phyloP scores from a whole-genome alignment of 2,888 invertebrate species.

The Scaptomyza tumidula region DNA sequence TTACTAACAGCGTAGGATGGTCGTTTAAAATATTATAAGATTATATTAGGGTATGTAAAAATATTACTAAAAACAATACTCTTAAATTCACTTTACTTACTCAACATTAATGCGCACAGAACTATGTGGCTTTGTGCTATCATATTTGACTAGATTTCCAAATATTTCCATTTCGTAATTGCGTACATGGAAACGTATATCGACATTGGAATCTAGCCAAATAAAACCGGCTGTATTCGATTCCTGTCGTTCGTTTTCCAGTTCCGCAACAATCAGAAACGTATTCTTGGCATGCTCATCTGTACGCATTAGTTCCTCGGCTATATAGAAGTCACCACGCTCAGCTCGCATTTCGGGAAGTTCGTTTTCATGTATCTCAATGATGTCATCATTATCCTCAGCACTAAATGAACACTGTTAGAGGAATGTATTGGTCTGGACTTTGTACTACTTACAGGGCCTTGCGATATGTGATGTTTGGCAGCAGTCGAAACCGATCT shows the following conservation, averaged over 20 bases:
- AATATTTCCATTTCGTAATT: slow-evolving; percentile 74
- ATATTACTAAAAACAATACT: no score
- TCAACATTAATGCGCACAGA: slow-evolving; percentile 38
- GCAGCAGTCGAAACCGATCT: slow-evolving; percentile 50
- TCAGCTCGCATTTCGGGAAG: slow-evolving; percentile 85
- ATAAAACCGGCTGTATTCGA: slow-evolving; percentile 70
- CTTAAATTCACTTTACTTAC: slow-evolving; percentile 40
- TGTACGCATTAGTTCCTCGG: slow-evolving; percentile 87
- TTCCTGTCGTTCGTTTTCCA: slow-evolving; percentile 28
- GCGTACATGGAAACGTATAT: slow-evolving; percentile 53
- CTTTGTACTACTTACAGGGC: slow-evolving; percentile 73
- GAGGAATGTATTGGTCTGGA: background rate
- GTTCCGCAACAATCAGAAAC: slow-evolving; percentile 87
- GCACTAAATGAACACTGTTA: slow-evolving; percentile 85
- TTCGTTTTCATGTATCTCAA: slow-evolving; percentile 86
- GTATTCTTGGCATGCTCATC: slow-evolving; percentile 28
- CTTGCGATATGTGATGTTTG: slow-evolving; percentile 66
- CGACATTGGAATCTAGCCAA: slow-evolving; percentile 77
- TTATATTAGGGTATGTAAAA: no score
- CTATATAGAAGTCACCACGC: slow-evolving; percentile 89
- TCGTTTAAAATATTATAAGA: no score
- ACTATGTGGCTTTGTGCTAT: background rate
- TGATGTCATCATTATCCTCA: slow-evolving; percentile 91
- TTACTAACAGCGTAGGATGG: no score
- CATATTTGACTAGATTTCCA: slow-evolving; percentile 72